Base-by-base conservation (phyloP, 2,797 vertebrate genomes). In the Notamacropus eugenii region DNA sequence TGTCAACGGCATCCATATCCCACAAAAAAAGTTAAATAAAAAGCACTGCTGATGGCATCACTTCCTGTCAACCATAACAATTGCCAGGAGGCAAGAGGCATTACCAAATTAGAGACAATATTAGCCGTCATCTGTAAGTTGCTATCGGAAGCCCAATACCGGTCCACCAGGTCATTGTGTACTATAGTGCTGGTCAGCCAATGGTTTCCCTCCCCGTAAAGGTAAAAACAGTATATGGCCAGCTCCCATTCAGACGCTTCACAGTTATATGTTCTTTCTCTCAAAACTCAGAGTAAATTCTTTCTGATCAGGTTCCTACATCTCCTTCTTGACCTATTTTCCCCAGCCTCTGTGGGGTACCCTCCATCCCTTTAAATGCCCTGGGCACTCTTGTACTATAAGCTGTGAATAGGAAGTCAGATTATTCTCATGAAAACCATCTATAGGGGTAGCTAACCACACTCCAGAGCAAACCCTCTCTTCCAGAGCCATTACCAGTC, bases 221-320 rank as follows among this genome's bases (percentile, higher is more conserved):
- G 46, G n/a, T 24, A 82, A 82, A 46, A 82, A 46, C 34, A 74
- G 28, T 40, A 8, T 34, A 5, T 34, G 59, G 31, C 13, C 31
- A 67, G 16, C 59, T 62, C 59, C 34, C 34, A 74, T n/a, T 19
- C 1, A 74, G 67, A 74, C 19, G n/a, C 34, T 74, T 40, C 67
- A 74, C 40, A 74, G 34, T 74, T 91, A 93, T 34, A 90, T 0
- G 40, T 2, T 94, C 90, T 91, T 82, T 93, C 94, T 93, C 90
- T 96, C 55, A 93, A 93, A 94, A 74, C 57, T 40, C 67, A 82
- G 24, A 22, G 34, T 55, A 93, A 94, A 22, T 95, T 96, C 57
- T 87, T 96, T 56, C 27, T 95, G 55, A 95, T 62, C 28, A 90
- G 57, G 92, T 91, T 91, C 56, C 55, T 96, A 55, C 67, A 90